Evolutionary conservation across 2,797 vertebrate genomes (phyloP).

Genomic region (Chaunax sp.): DNA sequence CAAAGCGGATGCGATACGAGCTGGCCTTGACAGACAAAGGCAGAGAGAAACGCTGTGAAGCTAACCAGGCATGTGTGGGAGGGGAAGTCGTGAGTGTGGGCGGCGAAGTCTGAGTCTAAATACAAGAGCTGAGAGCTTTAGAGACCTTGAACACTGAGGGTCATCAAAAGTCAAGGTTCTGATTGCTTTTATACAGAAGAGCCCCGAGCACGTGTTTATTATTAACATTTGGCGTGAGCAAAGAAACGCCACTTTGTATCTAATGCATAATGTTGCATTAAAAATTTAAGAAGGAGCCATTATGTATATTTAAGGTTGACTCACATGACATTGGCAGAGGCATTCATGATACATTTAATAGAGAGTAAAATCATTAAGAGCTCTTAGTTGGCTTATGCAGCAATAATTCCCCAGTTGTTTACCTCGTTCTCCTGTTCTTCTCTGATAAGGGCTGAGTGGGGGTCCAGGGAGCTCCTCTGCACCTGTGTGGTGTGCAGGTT

Average conservation of each 20-base stretch:
- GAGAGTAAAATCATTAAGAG: slow-evolving; percentile 52
- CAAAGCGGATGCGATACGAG: slow-evolving; percentile 18
- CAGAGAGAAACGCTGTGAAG: slow-evolving; percentile 26
- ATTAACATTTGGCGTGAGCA: slow-evolving; percentile 2
- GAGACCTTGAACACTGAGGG: slow-evolving; percentile 69
- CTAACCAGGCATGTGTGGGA: slow-evolving; percentile 45
- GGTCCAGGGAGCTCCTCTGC: slow-evolving; percentile 27
- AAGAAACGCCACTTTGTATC: neutral
- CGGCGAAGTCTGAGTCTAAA: slow-evolving; percentile 57
- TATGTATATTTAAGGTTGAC: neutral
- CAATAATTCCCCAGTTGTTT: slow-evolving; percentile 66
- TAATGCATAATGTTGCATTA: neutral
- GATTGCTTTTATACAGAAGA: slow-evolving; percentile 16
- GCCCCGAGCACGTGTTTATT: slow-evolving; percentile 26
- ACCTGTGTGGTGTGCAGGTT: slow-evolving; percentile 43
- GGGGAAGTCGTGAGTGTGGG: slow-evolving; percentile 57
- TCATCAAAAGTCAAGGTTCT: slow-evolving; percentile 61
- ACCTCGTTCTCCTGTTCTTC: slow-evolving; percentile 65
- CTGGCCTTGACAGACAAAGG: slow-evolving; percentile 76
- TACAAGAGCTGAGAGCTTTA: slow-evolving; percentile 52
- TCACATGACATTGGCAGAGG: neutral
- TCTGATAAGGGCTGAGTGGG: slow-evolving; percentile 76
- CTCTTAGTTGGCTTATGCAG: slow-evolving; percentile 62
- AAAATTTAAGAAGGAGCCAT: slow-evolving; percentile 1
- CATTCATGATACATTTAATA: slow-evolving; percentile 35